These are phyloP conservation scores for Neomorphus geoffroyi DNA, from an alignment of 2,797 vertebrate genomes.

Conservation along the genomic window DNA sequence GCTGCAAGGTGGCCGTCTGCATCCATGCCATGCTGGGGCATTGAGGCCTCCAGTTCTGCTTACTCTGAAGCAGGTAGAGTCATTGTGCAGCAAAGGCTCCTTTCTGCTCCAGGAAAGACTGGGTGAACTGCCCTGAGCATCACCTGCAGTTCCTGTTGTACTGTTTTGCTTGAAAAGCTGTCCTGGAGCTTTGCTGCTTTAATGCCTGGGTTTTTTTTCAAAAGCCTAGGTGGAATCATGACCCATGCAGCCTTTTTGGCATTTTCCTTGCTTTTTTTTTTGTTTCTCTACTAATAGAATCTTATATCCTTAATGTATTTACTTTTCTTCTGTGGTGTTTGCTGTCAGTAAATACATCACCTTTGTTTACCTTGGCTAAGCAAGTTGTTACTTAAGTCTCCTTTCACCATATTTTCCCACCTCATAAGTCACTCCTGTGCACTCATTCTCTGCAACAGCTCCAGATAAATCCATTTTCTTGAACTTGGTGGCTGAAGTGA, in stretches of 20 bases:
- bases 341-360: background rate
- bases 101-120: background rate
- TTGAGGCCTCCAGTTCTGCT: background rate
- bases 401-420: background rate
- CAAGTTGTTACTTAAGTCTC: background rate
- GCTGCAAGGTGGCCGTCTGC: background rate
- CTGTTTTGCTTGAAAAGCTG: background rate
- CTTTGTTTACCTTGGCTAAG: background rate
- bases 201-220: background rate
- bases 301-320: background rate
- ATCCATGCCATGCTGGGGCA: accelerated
- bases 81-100: background rate
- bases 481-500: background rate
- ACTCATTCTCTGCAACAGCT: background rate
- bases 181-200: background rate
- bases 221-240: background rate
- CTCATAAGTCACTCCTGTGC: background rate
- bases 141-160: background rate
- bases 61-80: background rate
- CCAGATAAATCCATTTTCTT: background rate
- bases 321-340: background rate
- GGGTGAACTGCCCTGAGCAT: background rate
- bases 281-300: background rate
- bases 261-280: background rate
- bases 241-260: background rate